Conservation (phyloP, 2,797 vertebrate genomes). For the Trematomus bernacchii region DNA sequence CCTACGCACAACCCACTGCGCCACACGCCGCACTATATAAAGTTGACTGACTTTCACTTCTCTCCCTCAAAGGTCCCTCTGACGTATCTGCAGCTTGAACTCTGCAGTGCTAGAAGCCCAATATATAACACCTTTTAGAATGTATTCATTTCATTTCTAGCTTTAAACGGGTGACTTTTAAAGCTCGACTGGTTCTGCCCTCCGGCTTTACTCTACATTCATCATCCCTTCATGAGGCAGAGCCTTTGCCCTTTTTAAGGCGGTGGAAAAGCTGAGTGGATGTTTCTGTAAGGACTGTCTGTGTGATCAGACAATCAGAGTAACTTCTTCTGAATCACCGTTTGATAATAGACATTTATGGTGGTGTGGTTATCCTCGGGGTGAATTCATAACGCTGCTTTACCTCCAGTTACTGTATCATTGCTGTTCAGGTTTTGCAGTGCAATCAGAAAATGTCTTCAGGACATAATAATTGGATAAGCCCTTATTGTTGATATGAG, state of each 20-base stretch:
- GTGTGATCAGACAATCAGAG: conserved; percentile 9
- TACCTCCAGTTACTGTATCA: neutral
- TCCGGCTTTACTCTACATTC: conserved; percentile 28
- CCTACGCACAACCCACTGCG: no score
- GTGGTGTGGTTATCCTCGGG: neutral
- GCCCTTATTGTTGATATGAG: no score
- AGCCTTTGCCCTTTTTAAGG: conserved; percentile 28
- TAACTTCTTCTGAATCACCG: conserved; percentile 7
- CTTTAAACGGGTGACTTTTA: conserved; percentile 47
- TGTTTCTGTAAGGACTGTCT: conserved; percentile 19
- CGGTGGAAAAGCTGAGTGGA: conserved; percentile 51
- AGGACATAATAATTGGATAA: no score
- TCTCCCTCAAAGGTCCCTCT: neutral
- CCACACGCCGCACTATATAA: no score
- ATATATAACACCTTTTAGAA: neutral
- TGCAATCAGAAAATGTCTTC: no score
- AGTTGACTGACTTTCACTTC: neutral
- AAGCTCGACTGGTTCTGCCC: conserved; percentile 26
- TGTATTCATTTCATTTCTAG: conserved; percentile 24
- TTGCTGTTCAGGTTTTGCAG: no score
- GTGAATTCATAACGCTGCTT: neutral
- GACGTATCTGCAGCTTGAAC: neutral
- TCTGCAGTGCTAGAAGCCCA: neutral
- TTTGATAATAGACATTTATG: conserved; percentile 17
- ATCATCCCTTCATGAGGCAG: conserved; percentile 42